Percentiles rank a stretch among this genome's conserved stretches.
Evolutionary conservation across 2,888 invertebrate species (phyloP).

Genomic region (Empis stercorea): DNA sequence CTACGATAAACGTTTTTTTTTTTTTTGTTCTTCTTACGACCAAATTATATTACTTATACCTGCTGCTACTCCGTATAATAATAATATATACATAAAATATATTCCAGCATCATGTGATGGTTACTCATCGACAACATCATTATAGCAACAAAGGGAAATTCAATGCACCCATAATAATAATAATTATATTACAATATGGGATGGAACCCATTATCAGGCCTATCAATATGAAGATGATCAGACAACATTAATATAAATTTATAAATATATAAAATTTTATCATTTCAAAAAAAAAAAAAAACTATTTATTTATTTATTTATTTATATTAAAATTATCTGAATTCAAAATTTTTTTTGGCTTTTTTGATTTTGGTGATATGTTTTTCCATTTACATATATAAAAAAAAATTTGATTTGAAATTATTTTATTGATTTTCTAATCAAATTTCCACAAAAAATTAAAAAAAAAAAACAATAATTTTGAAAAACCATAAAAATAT

Average conservation of each 20-base stretch:
- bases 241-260: slow-evolving; percentile 17
- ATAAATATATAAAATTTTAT: no score
- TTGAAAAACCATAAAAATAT: not conserved
- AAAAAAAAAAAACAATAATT: not conserved
- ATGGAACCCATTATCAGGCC: slow-evolving; percentile 19
- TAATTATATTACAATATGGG: slow-evolving; percentile 20
- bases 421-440: not conserved
- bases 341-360: no score
- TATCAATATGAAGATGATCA: slow-evolving; percentile 20
- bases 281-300: no score
- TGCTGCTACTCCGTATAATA: no score
- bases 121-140: slow-evolving; percentile 58
- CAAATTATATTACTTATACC: no score
- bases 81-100: no score
- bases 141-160: slow-evolving; percentile 38
- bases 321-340: no score
- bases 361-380: no score
- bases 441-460: slow-evolving; percentile 4
- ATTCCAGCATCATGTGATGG: slow-evolving; percentile 60
- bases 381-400: no score
- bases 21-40: no score
- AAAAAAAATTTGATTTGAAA: not conserved
- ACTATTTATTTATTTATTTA: no score
- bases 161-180: slow-evolving; percentile 19
- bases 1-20: no score